A percentile compares a stretch with the other conserved stretches of the same genome.
Conservation (phyloP, 2,113 vertebrate genomes). For the Strigops habroptila region DNA sequence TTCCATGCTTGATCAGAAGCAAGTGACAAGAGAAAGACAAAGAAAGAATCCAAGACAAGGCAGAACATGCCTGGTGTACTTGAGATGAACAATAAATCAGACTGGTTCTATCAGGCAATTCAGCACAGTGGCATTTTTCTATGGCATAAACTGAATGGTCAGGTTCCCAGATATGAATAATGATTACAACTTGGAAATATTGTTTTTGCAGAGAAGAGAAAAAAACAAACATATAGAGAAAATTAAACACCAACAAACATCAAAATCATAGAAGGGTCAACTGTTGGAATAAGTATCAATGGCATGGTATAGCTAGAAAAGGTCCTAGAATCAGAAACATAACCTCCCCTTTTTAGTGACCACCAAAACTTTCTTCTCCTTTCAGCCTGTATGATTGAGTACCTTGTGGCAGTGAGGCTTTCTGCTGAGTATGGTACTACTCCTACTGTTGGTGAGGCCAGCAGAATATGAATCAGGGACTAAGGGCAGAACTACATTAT, state of each 20-base stretch:
- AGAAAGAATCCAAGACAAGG: background rate
- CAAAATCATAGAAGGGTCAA: background rate
- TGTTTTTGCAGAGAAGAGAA: background rate
- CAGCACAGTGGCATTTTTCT: background rate
- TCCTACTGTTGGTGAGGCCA: background rate
- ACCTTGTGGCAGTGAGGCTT: background rate
- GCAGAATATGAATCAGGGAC: background rate
- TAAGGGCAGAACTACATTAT: background rate
- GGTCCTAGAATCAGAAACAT: background rate
- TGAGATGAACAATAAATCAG: background rate
- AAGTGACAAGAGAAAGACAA: background rate
- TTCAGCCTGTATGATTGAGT: background rate
- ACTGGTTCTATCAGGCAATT: background rate
- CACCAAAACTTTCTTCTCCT: background rate
- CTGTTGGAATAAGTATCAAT: background rate
- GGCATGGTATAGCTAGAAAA: background rate
- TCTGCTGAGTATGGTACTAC: background rate
- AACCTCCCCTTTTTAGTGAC: background rate
- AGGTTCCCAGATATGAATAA: background rate
- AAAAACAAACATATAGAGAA: background rate
- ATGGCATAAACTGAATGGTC: background rate
- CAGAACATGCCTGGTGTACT: background rate
- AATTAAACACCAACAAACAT: background rate
- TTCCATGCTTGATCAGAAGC: conserved; percentile 4
- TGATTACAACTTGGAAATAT: background rate